Percentiles rank a stretch among this genome's conserved stretches.
Evolutionary conservation across 2,113 vertebrate species (phyloP).

Genomic region (Casuarius casuarius): DNA sequence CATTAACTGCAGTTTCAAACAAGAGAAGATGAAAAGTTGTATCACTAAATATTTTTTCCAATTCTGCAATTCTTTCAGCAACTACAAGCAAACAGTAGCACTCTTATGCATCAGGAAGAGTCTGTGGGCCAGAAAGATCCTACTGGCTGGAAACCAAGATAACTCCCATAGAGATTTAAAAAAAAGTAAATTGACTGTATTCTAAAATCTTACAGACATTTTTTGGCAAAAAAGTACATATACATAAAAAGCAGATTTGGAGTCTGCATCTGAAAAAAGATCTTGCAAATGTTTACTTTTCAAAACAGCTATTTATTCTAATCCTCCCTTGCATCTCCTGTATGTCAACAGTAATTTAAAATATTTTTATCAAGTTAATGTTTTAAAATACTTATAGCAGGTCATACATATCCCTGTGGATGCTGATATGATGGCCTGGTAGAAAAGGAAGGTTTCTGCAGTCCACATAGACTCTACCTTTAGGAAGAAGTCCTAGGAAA

Average conservation of each 20-base stretch:
- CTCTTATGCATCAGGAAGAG: slow-evolving; percentile 21
- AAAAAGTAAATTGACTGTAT: not conserved
- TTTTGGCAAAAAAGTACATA: slow-evolving; percentile 6
- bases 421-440: not conserved
- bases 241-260: not conserved
- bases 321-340: not conserved
- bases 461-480: not conserved
- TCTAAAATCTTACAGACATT: slow-evolving; percentile 18
- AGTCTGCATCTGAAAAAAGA: not conserved
- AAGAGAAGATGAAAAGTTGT: slow-evolving; percentile 38
- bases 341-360: not conserved
- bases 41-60: slow-evolving; percentile 18
- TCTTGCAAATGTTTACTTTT: not conserved
- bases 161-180: not conserved
- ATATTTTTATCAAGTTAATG: not conserved
- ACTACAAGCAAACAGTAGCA: slow-evolving; percentile 51
- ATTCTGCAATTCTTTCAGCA: slow-evolving; percentile 36
- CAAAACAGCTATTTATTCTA: slow-evolving; percentile 14
- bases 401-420: not conserved
- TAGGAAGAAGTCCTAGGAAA: not conserved
- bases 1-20: slow-evolving; percentile 23
- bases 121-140: slow-evolving; percentile 29
- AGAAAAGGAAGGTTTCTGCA: not conserved
- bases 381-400: not conserved
- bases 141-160: slow-evolving; percentile 43